Percentiles rank a stretch among this genome's conserved stretches.
Conservation (phyloP, 2,797 vertebrate species). For the Perodicticus potto region DNA sequence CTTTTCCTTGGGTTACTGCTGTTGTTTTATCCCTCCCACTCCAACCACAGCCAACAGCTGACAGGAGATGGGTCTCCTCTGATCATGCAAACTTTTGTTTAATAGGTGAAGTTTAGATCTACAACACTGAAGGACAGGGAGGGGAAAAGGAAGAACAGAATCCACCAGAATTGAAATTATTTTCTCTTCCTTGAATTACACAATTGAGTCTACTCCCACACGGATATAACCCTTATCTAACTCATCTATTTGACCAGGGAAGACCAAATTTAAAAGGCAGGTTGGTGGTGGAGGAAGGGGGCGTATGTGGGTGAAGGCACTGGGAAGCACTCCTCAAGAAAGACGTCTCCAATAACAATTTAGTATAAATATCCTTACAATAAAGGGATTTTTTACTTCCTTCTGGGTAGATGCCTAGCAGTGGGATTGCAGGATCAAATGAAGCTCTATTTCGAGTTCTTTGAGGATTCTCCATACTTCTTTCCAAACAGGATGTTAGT, state of each 20-base stretch:
- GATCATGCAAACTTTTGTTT: slow-evolving; percentile 90
- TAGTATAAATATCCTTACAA: too few relatives aligned
- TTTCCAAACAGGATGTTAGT: too few relatives aligned
- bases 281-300: not conserved
- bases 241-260: too few relatives aligned
- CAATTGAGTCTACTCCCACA: not conserved
- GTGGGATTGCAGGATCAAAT: too few relatives aligned
- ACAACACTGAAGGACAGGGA: slow-evolving; percentile 26
- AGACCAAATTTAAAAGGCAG: not conserved
- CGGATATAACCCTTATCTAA: slow-evolving; percentile 42
- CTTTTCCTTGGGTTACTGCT: not conserved
- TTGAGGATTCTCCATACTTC: too few relatives aligned
- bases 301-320: rapidly evolving
- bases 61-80: slow-evolving; percentile 87
- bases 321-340: not conserved
- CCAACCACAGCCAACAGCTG: slow-evolving; percentile 70
- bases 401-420: too few relatives aligned
- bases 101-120: slow-evolving; percentile 90
- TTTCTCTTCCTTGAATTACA: slow-evolving; percentile 69
- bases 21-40: not conserved
- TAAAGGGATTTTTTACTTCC: too few relatives aligned
- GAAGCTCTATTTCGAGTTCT: too few relatives aligned
- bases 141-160: slow-evolving; percentile 52
- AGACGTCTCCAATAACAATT: not conserved
- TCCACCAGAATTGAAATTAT: slow-evolving; percentile 73